Percentiles rank a stretch among this genome's conserved stretches.
Evolutionary conservation across 2,797 vertebrate genomes (phyloP).

Genomic region (Mormyrus proboscirostris): DNA sequence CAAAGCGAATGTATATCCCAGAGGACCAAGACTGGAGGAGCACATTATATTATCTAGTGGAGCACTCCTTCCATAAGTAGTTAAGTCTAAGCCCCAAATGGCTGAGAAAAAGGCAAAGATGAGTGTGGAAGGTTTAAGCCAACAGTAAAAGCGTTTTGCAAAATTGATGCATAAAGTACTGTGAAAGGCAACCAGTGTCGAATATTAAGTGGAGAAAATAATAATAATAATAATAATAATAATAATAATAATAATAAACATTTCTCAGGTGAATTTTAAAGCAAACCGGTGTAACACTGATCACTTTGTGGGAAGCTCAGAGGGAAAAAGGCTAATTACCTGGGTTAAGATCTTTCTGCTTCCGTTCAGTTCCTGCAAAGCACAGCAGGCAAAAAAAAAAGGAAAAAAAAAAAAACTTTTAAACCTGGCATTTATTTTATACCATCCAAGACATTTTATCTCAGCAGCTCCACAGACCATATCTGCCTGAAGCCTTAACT

Average conservation of each 20-base stretch:
- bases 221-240: no score
- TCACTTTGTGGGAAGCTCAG: neutral
- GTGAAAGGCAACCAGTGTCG: neutral
- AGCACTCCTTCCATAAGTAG: neutral
- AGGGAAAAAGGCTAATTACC: neutral
- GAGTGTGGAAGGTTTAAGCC: neutral
- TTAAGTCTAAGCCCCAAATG: slow-evolving; percentile 4
- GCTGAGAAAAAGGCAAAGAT: neutral
- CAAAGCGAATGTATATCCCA: neutral
- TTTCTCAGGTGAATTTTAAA: neutral
- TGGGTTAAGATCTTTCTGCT: slow-evolving; percentile 1
- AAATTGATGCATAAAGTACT: neutral
- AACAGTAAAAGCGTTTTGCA: neutral
- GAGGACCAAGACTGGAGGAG: neutral
- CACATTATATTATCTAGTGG: slow-evolving; percentile 6
- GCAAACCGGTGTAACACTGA: neutral
- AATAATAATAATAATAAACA: no score
- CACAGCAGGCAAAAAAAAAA: neutral
- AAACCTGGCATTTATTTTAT: neutral
- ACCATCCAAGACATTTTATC: neutral
- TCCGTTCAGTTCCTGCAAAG: neutral
- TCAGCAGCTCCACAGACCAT: neutral
- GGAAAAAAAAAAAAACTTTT: neutral
- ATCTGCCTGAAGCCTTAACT: neutral
- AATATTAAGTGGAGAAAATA: neutral